Evolutionary conservation across 2,797 vertebrate species (phyloP).

Genomic region (Psittacula echo): DNA sequence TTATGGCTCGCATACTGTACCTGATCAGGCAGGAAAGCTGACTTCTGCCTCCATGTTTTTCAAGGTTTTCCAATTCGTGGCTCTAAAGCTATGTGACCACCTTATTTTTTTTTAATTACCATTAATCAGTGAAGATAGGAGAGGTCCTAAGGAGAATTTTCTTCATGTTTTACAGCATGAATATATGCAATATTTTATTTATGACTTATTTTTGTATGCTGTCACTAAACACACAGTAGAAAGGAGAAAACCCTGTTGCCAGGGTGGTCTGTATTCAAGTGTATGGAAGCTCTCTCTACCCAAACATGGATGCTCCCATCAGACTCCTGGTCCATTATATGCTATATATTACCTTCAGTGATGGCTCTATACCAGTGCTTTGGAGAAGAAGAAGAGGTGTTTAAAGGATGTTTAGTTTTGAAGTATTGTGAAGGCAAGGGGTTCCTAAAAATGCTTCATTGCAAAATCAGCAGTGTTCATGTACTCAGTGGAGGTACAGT

Average conservation of each 20-base stretch:
- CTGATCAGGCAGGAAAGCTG: background rate
- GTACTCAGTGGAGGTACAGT: background rate
- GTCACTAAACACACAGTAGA: background rate
- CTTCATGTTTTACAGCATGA: background rate
- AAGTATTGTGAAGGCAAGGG: background rate
- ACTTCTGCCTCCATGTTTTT: background rate
- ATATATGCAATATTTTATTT: background rate
- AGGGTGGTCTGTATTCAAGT: background rate
- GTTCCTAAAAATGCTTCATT: background rate
- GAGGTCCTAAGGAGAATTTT: background rate
- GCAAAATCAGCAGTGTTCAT: background rate
- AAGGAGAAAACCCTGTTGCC: background rate
- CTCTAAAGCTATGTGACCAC: background rate
- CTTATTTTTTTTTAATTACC: background rate
- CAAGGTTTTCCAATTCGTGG: background rate
- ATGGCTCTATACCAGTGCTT: background rate
- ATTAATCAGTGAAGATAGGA: background rate
- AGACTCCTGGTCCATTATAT: background rate
- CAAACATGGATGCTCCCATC: background rate
- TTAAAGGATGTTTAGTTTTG: background rate
- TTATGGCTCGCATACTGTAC: background rate
- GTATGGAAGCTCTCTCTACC: background rate
- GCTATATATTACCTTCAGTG: background rate
- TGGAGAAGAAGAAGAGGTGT: background rate
- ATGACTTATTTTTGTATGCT: background rate